Base-by-base conservation (phyloP, 92 coral and sea anemone genomes). In the Zoanthus sociatus region DNA sequence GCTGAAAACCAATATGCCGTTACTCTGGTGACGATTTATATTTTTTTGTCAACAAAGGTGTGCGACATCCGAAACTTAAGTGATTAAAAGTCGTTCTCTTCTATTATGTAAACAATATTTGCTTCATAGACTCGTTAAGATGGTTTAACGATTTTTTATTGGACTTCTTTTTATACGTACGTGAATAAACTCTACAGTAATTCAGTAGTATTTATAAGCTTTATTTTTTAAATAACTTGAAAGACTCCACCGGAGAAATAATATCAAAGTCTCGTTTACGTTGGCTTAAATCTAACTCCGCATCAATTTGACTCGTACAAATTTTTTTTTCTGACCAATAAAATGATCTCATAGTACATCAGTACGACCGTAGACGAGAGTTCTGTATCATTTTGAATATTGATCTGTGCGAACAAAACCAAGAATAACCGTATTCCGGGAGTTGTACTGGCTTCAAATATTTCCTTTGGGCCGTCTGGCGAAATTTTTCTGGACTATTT, bases 401-500 rank as follows among this genome's bases (percentile, higher is more conserved):
- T 45, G 44, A 14, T 81, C 73, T 53, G 42, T 77, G 26, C 10
- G 42, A 14, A 47, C 9, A 10, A 67, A 66, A 81, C n/a, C 26
- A 61, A 64, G 37, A 37, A 10, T 15, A 9, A 31, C 1, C 46
- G 33, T 33, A 9, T 69, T 32, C 45, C 74, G 7, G 46, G 33
- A 69, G 74, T 31, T 69, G 46, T 31, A 69, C 74, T 31, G 74
- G 74, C 58, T 79, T 63, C 73, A 60, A 79, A 81, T 81, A 81
- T 81, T 68, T 45, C 20, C 60, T 18, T 21, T 46, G 74, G 73
- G 85, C 85, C 85, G 85, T 81, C 85, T 81, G 75, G 85, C 85
- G 45, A 15, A 81, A 46, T 46, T 74, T 46, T 81, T 14, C 58
- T 46, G 16, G 61, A 81, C 75, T 81, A 81, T 81, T 81, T 81